Evolutionary conservation across 2,888 invertebrate genomes (phyloP).

Genomic region (Drosophila cognata): DNA sequence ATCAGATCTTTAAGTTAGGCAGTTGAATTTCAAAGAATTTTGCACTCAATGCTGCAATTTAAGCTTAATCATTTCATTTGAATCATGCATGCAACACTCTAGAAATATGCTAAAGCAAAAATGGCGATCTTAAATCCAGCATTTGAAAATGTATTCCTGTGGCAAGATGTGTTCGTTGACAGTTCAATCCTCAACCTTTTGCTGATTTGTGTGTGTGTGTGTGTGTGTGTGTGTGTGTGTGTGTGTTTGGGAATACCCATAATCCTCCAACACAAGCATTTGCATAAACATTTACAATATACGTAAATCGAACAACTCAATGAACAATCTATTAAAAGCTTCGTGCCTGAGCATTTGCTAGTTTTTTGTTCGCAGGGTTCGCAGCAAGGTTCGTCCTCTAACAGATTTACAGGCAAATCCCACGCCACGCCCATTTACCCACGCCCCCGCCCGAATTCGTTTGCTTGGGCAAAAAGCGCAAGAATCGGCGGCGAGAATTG

Average conservation of each 20-base stretch:
- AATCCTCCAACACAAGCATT: background rate
- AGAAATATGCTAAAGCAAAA: background rate
- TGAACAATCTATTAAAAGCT: conserved; percentile 33
- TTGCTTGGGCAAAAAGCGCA: background rate
- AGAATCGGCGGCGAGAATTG: conserved; percentile 22
- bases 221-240: background rate
- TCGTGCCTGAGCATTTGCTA: conserved; percentile 12
- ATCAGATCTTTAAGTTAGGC: no score
- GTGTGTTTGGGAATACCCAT: background rate
- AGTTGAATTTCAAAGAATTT: no score
- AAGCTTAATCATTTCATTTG: no score
- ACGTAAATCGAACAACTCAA: conserved; percentile 20
- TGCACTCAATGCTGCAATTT: background rate
- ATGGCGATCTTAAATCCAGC: no score
- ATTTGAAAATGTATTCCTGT: background rate
- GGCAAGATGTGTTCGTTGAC: background rate
- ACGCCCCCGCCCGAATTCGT: accelerated
- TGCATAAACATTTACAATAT: background rate
- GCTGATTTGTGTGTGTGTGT: background rate
- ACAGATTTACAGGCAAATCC: conserved; percentile 23
- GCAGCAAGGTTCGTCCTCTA: background rate
- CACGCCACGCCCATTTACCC: background rate
- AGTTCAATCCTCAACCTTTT: background rate
- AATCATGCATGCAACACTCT: background rate
- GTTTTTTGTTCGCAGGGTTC: background rate